Percentiles rank a stretch among this genome's conserved stretches.
Conservation (phyloP, 2,888 invertebrate species). For the Cloeon dipterum region DNA sequence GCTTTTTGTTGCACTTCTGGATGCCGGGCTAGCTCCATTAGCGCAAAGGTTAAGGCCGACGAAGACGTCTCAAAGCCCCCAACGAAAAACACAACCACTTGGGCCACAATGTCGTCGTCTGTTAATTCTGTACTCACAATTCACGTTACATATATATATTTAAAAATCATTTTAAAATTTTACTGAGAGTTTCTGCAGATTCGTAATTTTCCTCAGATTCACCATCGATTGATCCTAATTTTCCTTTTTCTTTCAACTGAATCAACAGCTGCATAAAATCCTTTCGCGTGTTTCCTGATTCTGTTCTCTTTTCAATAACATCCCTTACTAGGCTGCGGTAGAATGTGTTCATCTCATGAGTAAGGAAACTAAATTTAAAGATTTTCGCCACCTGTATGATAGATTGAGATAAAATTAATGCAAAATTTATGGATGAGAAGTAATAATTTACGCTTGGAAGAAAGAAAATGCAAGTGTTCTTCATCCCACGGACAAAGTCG, state of each 20-base stretch:
- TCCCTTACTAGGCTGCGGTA: constrained; percentile 23
- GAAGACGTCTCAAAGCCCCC: neutral
- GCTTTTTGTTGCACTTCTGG: neutral
- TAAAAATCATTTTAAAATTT: neutral
- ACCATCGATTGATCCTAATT: no score
- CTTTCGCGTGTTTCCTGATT: constrained; percentile 1
- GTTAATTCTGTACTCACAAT: constrained; percentile 15
- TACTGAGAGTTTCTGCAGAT: neutral
- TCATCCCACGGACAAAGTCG: neutral
- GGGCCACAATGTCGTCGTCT: constrained; percentile 17
- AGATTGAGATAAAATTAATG: neutral
- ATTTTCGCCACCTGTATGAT: no score
- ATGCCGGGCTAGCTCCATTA: neutral
- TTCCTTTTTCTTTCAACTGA: constrained; percentile 8
- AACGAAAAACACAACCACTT: constrained; percentile 21
- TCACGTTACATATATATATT: neutral
- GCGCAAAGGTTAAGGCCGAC: neutral
- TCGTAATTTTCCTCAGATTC: no score
- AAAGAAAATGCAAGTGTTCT: neutral
- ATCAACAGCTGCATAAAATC: constrained; percentile 12
- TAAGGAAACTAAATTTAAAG: neutral
- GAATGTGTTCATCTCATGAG: constrained; percentile 10
- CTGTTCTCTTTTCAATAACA: constrained; percentile 18
- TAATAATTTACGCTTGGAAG: neutral
- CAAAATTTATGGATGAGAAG: neutral